A percentile compares a stretch with the other conserved stretches of the same genome.
Evolutionary conservation across 2,888 invertebrate genomes (phyloP).

Genomic region (Creontiades dilutus): DNA sequence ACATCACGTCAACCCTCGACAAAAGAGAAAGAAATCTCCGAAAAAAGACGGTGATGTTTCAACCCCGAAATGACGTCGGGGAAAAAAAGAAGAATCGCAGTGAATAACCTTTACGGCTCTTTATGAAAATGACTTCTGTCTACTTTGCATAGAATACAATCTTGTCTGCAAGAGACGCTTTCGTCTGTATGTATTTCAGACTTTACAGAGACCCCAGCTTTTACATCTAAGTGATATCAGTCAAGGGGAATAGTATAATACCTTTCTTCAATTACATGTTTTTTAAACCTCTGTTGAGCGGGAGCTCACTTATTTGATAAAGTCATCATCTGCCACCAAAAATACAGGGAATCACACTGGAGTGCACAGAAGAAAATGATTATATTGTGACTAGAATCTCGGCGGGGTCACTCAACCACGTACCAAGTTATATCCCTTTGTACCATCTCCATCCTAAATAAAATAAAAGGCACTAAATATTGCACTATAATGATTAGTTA

Average conservation of each 20-base stretch:
- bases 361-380: neutral
- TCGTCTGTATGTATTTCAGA: slow-evolving; percentile 26
- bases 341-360: neutral
- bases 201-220: neutral
- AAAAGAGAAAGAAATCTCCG: neutral
- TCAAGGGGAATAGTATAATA: slow-evolving; percentile 53
- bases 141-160: slow-evolving; percentile 65
- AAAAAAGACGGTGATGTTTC: slow-evolving; percentile 18
- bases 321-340: neutral
- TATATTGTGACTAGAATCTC: neutral
- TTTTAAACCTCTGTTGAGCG: neutral
- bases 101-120: slow-evolving; percentile 53
- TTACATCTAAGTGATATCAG: slow-evolving; percentile 19
- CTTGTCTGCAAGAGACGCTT: neutral
- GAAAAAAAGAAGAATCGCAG: neutral
- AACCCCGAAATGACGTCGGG: neutral
- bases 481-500: no score
- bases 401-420: neutral
- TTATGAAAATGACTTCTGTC: slow-evolving; percentile 55
- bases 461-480: no score
- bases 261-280: slow-evolving; percentile 51
- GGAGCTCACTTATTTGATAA: slow-evolving; percentile 1
- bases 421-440: neutral
- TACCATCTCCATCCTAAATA: no score
- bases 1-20: neutral